Percentiles rank a stretch among this genome's conserved stretches.
Conservation (phyloP, 2,797 vertebrate genomes). For the Halcyon chelicuti region DNA sequence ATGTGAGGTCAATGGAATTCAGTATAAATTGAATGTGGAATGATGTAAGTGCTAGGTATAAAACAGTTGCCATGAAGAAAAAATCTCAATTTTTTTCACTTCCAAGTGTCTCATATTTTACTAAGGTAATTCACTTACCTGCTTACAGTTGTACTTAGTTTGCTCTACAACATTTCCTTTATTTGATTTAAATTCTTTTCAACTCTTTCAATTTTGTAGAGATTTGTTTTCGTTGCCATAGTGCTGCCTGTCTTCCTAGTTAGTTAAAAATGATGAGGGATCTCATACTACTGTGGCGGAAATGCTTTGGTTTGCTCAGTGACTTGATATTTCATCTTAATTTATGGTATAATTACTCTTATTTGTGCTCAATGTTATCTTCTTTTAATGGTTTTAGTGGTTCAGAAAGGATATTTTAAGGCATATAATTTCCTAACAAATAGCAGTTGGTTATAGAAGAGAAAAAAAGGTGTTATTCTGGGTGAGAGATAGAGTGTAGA, state of each 20-base stretch:
- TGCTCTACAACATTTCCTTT: neutral
- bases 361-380: neutral
- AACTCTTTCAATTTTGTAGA: neutral
- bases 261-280: neutral
- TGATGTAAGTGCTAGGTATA: neutral
- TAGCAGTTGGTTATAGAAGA: neutral
- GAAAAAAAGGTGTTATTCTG: rapidly evolving
- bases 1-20: neutral
- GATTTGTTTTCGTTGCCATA: neutral
- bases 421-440: neutral
- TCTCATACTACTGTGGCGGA: neutral
- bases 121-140: neutral
- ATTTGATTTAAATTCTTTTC: neutral
- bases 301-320: neutral
- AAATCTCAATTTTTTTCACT: neutral
- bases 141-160: neutral
- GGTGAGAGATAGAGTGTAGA: neutral
- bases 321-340: neutral
- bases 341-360: neutral
- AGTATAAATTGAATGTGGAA: neutral
- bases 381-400: neutral
- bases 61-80: neutral
- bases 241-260: neutral
- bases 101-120: neutral
- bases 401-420: neutral